Evolutionary conservation across 2,797 vertebrate genomes (phyloP), one percentile per base, ranked within the genome.

Genomic region (Eospalax fontanierii): DNA sequence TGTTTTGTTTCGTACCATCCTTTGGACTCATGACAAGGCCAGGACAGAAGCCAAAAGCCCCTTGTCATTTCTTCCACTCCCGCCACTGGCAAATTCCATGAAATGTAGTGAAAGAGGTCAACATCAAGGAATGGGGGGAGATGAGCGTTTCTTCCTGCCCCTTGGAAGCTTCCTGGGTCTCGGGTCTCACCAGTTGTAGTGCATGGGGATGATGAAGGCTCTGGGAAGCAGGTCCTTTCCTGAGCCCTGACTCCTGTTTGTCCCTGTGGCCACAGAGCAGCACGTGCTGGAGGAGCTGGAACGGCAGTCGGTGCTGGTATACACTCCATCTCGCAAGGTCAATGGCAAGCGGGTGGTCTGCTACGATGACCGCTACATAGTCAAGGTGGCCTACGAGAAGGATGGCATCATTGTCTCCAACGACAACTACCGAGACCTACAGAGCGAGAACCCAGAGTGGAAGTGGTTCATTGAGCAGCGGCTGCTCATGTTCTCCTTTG

Each of bases 401-500:
- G 99, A 99, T 0, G 99, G 99, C 63, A 95, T 99, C 95, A 99
- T 99, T 4, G 99, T 99, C 92, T 99, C 99, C 98, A 99, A 99
- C 0, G 99, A 99, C 97, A 99, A 99, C 97, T 99, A 99, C 97
- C 98, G 99, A 0, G 99, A 99, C 94, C 98, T 99, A 76, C 99
- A 99, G 96, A 99, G 96, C 0, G 99, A 99, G 98, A 99, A 99
- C 70, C 99, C 99, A 0, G 98, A 99, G 92, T 99, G 99, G 99
- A 99, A 99, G 96, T 99, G 98, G 98, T 99, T 99, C 90, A 99
- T 99, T 0, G 99, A 99, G 97, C 99, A 99, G 89, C 97, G 99
- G 61, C 98, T 99, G 24, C 99, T 99, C 78, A 99, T 99, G 99
- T 99, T 99, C 97, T 99, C 98, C 14, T 99, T 99, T 2, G 99